Base-by-base conservation (phyloP, 2,797 vertebrate genomes). In the Rhodeus uyekii region DNA sequence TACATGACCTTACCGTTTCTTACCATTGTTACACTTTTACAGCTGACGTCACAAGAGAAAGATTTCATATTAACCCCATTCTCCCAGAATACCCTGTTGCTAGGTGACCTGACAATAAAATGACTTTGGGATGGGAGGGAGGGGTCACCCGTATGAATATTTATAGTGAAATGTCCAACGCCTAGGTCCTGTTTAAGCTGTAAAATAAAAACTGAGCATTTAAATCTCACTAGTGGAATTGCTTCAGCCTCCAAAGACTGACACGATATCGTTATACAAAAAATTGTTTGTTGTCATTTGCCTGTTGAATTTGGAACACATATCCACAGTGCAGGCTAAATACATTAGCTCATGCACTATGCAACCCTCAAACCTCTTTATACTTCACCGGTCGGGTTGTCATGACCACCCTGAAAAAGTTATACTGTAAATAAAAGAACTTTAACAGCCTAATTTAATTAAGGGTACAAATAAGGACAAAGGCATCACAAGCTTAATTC, bases 81-180 rank as follows among this genome's bases (percentile, higher is more conserved):
- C 9, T 14, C 32, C 78, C 36, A 58, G 38, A 76, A 63, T 42
- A 69, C 74, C 61, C 75, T 78, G 87, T 87, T 88, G 86, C 87
- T 84, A 87, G 69, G 87, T 76, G 82, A 86, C 84, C 79, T 69
- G 60, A 42, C 32, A 67, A n/a, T 55, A 65, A 73, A 65, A 38
- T 63, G 55, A 78, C 69, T 84, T 87, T 60, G 36, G 39, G 29
- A 34, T 72, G 68, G 27, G 84, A 22, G 67, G 22, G 18, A 38
- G 39, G 24, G 73, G 58, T 71, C 65, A 82, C 32, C 39, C 64
- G 78, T 12, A 85, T 84, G 60, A 85, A 84, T 84, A 84, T 87
- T 78, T 34, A 74, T 48, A 6, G 16, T 0, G 8, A 65, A 53
- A 65, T 76, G 72, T 67, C 32, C 12, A 22, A 24, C 0, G 4